A percentile compares a stretch with the other conserved stretches of the same genome.
Conservation (phyloP, 2,888 invertebrate species). For the Caradrina clavipalpis region DNA sequence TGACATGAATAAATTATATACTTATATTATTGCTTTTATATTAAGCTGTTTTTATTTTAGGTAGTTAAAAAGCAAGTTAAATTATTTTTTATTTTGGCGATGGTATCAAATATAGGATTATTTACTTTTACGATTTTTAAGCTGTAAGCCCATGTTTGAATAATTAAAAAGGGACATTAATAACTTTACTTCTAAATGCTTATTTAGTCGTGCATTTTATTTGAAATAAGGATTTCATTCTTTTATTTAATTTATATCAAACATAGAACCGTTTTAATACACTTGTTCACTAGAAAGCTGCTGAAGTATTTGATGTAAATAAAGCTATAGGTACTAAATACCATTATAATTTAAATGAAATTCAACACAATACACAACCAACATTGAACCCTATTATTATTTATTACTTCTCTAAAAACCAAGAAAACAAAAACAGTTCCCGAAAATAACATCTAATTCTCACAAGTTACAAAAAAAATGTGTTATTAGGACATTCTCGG, state of each 20-base stretch:
- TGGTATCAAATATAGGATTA: neutral
- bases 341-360: too few species aligned
- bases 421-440: neutral
- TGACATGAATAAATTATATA: conserved; percentile 33
- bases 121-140: conserved; percentile 15
- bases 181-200: neutral
- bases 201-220: too few species aligned
- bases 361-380: too few species aligned
- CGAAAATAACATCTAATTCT: neutral
- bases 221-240: too few species aligned
- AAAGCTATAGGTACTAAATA: too few species aligned
- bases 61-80: conserved; percentile 10
- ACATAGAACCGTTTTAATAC: too few species aligned
- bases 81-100: conserved; percentile 21
- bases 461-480: conserved; percentile 1
- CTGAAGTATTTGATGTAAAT: too few species aligned
- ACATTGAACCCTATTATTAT: too few species aligned
- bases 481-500: conserved; percentile 34
- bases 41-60: conserved; percentile 19
- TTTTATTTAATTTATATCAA: too few species aligned
- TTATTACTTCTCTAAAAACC: conserved; percentile 5
- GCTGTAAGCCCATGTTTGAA: conserved; percentile 1
- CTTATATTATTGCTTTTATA: conserved; percentile 33
- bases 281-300: too few species aligned
- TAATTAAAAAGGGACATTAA: conserved; percentile 17